Evolutionary conservation across 2,888 invertebrate species (phyloP).

Genomic region (Heliconius charithonia): DNA sequence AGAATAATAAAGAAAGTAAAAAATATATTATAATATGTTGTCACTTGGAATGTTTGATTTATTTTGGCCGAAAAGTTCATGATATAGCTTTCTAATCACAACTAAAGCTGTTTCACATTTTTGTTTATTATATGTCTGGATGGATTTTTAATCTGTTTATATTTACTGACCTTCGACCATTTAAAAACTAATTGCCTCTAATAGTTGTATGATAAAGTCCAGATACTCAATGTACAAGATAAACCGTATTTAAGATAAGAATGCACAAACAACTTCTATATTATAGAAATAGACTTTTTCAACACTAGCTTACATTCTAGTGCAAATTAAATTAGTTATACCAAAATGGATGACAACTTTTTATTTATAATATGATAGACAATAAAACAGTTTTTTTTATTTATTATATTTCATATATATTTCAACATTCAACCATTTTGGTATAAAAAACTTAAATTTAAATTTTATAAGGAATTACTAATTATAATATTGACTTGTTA

Average conservation of each 20-base stretch:
- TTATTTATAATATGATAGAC: neutral
- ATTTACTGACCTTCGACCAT: neutral
- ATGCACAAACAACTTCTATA: constrained; percentile 20
- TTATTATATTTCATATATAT: neutral
- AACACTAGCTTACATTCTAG: constrained; percentile 7
- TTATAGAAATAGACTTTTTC: constrained; percentile 30
- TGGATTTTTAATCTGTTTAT: too few relatives aligned
- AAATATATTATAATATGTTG: too few relatives aligned
- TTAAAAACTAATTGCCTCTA: neutral
- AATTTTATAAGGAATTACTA: neutral
- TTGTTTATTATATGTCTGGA: too few relatives aligned
- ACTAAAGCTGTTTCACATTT: too few relatives aligned
- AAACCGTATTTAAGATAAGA: constrained; percentile 9
- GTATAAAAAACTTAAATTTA: neutral
- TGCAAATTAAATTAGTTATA: neutral
- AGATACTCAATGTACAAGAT: constrained; percentile 23
- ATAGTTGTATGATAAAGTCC: neutral
- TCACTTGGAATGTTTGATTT: too few relatives aligned
- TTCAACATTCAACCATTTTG: neutral
- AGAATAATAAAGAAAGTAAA: neutral
- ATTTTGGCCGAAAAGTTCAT: too few relatives aligned
- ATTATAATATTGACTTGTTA: constrained; percentile 75
- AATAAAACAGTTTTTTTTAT: neutral
- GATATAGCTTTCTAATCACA: too few relatives aligned
- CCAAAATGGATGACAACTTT: constrained; percentile 1